A percentile compares a stretch with the other conserved stretches of the same genome.
These are phyloP conservation scores for Anastrepha ludens DNA, from an alignment of 1,140 invertebrate species.

Conservation along the genomic window DNA sequence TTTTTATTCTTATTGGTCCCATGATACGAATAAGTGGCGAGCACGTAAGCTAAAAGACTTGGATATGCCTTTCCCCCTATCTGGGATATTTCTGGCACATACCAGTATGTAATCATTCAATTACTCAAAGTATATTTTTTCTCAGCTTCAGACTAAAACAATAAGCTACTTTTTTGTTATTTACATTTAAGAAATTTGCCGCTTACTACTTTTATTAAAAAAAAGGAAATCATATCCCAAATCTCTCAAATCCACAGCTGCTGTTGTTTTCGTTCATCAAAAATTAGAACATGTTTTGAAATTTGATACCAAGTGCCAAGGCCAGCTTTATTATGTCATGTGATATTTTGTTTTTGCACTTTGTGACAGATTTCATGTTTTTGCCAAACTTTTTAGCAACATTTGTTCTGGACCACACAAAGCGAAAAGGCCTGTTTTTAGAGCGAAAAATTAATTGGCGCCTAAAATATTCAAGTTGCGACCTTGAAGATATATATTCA, in stretches of 20 bases:
- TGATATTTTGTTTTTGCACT: conserved; percentile 37
- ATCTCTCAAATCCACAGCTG: conserved; percentile 10
- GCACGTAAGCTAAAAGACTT: too few species aligned
- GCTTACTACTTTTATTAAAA: too few species aligned
- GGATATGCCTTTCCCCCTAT: too few species aligned
- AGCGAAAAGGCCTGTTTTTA: not conserved
- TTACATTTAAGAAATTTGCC: too few species aligned
- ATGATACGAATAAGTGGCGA: too few species aligned
- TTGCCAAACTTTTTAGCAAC: not conserved
- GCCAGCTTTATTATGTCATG: conserved; percentile 25
- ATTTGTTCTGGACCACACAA: conserved; percentile 30
- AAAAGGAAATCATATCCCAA: not conserved
- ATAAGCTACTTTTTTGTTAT: too few species aligned
- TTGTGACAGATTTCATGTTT: conserved; percentile 25
- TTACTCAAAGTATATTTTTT: too few species aligned
- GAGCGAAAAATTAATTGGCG: not conserved
- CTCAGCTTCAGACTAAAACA: too few species aligned
- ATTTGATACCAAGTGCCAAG: conserved; percentile 21
- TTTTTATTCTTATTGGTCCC: too few species aligned
- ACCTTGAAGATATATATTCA: not conserved
- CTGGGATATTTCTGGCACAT: too few species aligned
- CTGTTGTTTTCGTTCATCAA: not conserved
- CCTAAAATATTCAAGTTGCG: not conserved
- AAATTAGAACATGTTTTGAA: conserved; percentile 50
- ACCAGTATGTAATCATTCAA: too few species aligned